Percentiles rank a stretch among this genome's conserved stretches.
Evolutionary conservation across 2,113 vertebrate genomes (phyloP).

Genomic region (Perognathus longimembris): DNA sequence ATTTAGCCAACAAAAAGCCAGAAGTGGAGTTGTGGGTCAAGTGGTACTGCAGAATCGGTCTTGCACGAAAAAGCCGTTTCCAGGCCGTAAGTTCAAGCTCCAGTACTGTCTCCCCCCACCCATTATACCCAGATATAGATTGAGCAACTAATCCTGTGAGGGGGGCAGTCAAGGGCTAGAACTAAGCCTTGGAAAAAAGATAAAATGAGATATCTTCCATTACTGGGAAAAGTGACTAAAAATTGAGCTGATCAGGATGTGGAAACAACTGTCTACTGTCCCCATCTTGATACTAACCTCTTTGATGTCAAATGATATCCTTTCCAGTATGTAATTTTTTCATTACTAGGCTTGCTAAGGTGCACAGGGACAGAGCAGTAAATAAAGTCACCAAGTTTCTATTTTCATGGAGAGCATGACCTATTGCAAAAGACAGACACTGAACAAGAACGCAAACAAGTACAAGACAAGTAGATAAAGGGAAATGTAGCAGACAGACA

Average conservation of each 20-base stretch:
- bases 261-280: background rate
- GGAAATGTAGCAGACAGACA: background rate
- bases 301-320: background rate
- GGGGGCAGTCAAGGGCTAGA: background rate
- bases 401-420: background rate
- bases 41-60: no score
- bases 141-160: background rate
- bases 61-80: no score
- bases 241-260: background rate
- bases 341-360: background rate
- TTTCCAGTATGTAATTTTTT: background rate
- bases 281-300: accelerated
- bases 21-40: no score
- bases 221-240: background rate
- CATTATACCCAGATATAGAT: background rate
- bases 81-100: no score
- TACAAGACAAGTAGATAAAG: background rate
- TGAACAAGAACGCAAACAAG: background rate
- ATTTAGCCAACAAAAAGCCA: no score
- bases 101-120: background rate
- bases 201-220: background rate
- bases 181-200: background rate
- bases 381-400: background rate
- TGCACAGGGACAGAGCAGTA: background rate
- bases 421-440: background rate